Evolutionary conservation across 2,888 invertebrate genomes (phyloP).

Genomic region (Zaprionus bogoriensis): DNA sequence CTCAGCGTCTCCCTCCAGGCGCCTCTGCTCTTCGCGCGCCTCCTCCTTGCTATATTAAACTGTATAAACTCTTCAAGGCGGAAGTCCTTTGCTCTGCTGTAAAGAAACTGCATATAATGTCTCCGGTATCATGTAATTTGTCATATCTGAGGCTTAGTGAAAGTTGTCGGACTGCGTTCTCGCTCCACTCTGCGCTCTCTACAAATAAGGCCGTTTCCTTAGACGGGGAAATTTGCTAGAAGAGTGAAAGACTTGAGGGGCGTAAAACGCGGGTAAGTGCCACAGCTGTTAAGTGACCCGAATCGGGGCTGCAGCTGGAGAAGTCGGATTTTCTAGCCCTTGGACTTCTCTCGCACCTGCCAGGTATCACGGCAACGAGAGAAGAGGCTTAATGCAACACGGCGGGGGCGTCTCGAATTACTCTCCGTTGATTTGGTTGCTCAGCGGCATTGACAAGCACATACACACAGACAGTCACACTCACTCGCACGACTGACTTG

Average conservation of each 20-base stretch:
- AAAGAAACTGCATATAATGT: no score
- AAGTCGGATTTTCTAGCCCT: neutral
- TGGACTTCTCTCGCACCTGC: constrained; percentile 12
- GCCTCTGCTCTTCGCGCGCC: no score
- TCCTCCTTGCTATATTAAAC: no score
- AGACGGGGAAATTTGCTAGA: neutral
- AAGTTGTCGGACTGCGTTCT: no score
- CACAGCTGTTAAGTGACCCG: constrained; percentile 39
- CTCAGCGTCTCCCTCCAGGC: no score
- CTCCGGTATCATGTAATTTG: no score
- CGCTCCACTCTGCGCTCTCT: no score
- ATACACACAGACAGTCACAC: neutral
- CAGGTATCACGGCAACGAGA: constrained; percentile 1
- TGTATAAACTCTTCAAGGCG: no score
- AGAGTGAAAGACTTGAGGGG: neutral
- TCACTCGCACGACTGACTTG: neutral
- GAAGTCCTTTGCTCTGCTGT: no score
- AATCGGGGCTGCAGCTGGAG: constrained; percentile 13
- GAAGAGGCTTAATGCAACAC: neutral
- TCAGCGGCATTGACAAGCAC: constrained; percentile 3
- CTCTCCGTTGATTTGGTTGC: constrained; percentile 25
- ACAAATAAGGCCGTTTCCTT: neutral
- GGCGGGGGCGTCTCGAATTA: constrained; percentile 17
- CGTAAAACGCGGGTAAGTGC: neutral
- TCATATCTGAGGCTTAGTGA: no score